Base-by-base conservation (phyloP, 2,113 vertebrate genomes). In the Nipponia nippon region DNA sequence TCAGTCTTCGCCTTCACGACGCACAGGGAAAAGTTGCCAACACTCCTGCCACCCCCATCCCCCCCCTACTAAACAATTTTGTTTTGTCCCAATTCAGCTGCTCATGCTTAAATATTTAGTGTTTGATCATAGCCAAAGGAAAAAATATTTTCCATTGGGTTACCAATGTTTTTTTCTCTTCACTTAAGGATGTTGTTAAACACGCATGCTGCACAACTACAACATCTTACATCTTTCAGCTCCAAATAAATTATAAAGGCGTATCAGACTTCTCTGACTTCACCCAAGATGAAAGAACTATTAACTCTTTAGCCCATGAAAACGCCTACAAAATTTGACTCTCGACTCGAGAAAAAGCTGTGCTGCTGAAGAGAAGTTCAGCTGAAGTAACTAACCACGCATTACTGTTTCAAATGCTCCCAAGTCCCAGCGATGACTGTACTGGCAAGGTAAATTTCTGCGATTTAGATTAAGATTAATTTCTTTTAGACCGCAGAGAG, bases 221-320 rank as follows among this genome's bases (percentile, higher is more conserved):
- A 59, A 14, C 20, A 6, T 14, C 76, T 70, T 53, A 5, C 1
- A 44, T 87, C 87, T 92, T 93, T 91, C 93, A 91, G 71, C 89
- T 86, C 92, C 85, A 78, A 87, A 87, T 42, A 93, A 91, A 75
- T 77, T 46, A 75, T 21, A 53, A 65, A 94, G 42, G 47, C 72
- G 9, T 34, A 70, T 59, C 65, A 62, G 78, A 12, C 89, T 69
- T 38, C 76, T 44, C 90, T 27, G 53, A 53, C 91, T 82, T 83
- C 75, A 84, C 61, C 19, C 61, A 13, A 72, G 81, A 82, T 47
- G 70, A 95, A 93, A 96, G 82, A 58, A 89, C 73, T 72, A 56
- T 89, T 77, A 90, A 89, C 40, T 52, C 83, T 70, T 73, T 20
- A 83, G 96, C 70, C 80, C 90, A 80, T 13, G 94, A 90, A 96